These are phyloP conservation scores for Heptranchias perlo DNA, from an alignment of 2,113 vertebrate species.

Conservation along the genomic window DNA sequence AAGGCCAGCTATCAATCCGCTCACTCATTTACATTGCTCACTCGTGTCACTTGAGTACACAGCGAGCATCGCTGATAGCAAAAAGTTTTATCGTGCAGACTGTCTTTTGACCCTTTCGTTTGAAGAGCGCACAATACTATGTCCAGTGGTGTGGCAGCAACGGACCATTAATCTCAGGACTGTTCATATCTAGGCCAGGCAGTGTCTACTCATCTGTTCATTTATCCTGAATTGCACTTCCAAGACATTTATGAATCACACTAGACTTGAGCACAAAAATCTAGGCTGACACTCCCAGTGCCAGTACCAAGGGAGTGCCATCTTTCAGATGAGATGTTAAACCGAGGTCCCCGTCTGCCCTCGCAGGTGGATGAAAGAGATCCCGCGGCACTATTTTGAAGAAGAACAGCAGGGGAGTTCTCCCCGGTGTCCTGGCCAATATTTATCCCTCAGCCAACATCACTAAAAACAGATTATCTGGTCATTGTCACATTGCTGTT, in stretches of 20 bases:
- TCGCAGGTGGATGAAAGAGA: not conserved
- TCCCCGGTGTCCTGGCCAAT: not conserved
- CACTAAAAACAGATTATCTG: not conserved
- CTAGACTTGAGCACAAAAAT: not conserved
- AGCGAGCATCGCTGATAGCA: not conserved
- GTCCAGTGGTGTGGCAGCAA: not conserved
- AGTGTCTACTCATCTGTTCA: not conserved
- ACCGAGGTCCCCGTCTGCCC: not conserved
- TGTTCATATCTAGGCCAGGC: not conserved
- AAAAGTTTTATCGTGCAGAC: not conserved
- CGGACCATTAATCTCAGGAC: not conserved
- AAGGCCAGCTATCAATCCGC: not conserved
- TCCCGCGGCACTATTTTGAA: not conserved
- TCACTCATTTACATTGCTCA: not conserved
- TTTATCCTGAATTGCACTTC: not conserved
- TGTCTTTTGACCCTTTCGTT: not conserved
- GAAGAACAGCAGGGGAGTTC: not conserved
- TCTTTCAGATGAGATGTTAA: not conserved
- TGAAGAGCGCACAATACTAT: not conserved
- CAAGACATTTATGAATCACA: not conserved
- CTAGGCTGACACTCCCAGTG: not conserved
- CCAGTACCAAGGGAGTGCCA: not conserved
- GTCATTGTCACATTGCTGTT: not conserved
- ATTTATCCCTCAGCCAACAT: not conserved
- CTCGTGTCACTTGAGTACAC: not conserved